Percentiles rank a stretch among this genome's conserved stretches.
phyloP scores from a whole-genome alignment of 2,797 vertebrate species.

The Acanthopagrus latus region DNA sequence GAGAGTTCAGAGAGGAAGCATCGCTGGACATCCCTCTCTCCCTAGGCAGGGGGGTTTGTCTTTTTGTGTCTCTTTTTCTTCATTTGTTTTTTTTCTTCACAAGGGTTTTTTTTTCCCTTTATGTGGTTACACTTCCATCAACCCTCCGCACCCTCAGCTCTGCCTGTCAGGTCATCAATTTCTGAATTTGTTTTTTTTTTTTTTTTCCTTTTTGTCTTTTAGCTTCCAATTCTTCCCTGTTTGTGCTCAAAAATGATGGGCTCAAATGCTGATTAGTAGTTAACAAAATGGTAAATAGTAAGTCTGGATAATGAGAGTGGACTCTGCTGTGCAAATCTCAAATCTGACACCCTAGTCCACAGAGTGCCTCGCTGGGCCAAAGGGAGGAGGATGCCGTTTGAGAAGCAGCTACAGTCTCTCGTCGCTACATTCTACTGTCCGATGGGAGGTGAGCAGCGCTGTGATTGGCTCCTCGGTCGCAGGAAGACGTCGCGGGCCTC shows the following conservation, averaged over 20 bases:
- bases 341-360: conserved; percentile 71
- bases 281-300: conserved; percentile 72
- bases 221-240: conserved; percentile 59
- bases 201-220: conserved; percentile 74
- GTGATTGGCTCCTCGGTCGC: conserved; percentile 90
- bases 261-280: conserved; percentile 81
- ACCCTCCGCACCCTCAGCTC: conserved; percentile 66
- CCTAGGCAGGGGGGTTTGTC: conserved; percentile 62
- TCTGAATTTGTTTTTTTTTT: conserved; percentile 30
- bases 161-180: conserved; percentile 62
- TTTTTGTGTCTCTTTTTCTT: conserved; percentile 50
- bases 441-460: conserved; percentile 93
- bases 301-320: conserved; percentile 87
- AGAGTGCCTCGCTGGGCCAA: conserved; percentile 33
- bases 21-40: conserved; percentile 75
- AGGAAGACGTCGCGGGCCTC: conserved; percentile 70
- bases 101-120: conserved; percentile 58
- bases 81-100: conserved; percentile 45
- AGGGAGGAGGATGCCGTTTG: conserved; percentile 66
- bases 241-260: conserved; percentile 78
- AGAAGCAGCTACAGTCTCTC: conserved; percentile 80
- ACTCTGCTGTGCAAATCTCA: conserved; percentile 85
- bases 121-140: conserved; percentile 60
- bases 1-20: conserved; percentile 74
- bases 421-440: conserved; percentile 99